Evolutionary conservation across 2,113 vertebrate genomes (phyloP).

Genomic region (Edolisoma coerulescens): DNA sequence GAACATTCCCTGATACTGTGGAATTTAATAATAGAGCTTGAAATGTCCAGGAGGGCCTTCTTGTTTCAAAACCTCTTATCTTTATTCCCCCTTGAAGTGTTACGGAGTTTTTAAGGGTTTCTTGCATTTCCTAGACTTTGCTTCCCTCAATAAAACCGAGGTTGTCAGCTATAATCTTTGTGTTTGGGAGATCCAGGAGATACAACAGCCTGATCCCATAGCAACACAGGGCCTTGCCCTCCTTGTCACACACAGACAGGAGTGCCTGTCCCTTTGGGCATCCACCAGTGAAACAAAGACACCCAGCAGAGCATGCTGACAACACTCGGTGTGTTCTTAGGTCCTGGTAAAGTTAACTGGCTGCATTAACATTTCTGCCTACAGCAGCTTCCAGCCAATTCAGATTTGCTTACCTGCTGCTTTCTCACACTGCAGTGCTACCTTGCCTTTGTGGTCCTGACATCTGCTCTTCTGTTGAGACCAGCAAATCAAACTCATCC

Average conservation of each 20-base stretch:
- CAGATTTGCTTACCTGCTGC: background rate
- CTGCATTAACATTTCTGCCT: background rate
- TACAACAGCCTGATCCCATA: background rate
- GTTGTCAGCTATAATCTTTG: background rate
- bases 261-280: background rate
- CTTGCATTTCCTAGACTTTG: fast-evolving
- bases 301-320: background rate
- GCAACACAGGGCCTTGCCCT: background rate
- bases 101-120: background rate
- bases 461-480: background rate
- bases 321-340: background rate
- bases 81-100: background rate
- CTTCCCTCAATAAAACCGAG: background rate
- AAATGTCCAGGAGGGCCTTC: background rate
- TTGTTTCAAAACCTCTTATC: background rate
- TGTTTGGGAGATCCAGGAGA: background rate
- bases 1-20: background rate
- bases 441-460: background rate
- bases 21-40: background rate
- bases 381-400: background rate
- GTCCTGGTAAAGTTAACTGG: background rate
- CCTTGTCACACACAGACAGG: background rate
- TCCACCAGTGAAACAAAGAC: background rate
- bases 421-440: background rate
- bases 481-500: background rate